Evolutionary conservation across 2,888 invertebrate genomes (phyloP).

Genomic region (Hirtodrosophila histrioides): DNA sequence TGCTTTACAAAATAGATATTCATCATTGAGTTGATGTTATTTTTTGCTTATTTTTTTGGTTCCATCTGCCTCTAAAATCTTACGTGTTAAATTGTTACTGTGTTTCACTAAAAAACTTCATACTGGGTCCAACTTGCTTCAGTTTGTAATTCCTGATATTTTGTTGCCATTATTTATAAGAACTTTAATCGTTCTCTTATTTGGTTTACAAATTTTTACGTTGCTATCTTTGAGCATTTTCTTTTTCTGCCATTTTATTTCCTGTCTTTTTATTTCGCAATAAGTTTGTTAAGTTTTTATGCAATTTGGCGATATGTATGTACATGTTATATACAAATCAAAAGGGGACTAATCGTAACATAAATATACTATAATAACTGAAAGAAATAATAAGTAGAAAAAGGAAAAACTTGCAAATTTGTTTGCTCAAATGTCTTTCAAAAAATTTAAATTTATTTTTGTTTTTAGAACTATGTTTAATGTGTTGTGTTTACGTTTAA

Average conservation of each 20-base stretch:
- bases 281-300: slow-evolving; percentile 48
- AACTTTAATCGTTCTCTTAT: slow-evolving; percentile 39
- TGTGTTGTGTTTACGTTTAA: slow-evolving; percentile 56
- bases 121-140: slow-evolving; percentile 78
- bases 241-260: slow-evolving; percentile 24
- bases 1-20: slow-evolving; percentile 74
- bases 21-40: slow-evolving; percentile 43
- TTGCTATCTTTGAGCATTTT: slow-evolving; percentile 41
- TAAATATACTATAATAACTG: slow-evolving; percentile 17
- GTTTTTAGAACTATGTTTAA: slow-evolving; percentile 43
- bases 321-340: slow-evolving; percentile 62
- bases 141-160: slow-evolving; percentile 73
- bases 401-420: slow-evolving; percentile 18
- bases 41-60: slow-evolving; percentile 46
- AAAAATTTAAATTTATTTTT: slow-evolving; percentile 60
- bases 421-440: slow-evolving; percentile 57
- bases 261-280: slow-evolving; percentile 15
- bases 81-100: slow-evolving; percentile 64
- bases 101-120: slow-evolving; percentile 62
- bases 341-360: slow-evolving; percentile 9
- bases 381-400: slow-evolving; percentile 36
- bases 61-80: slow-evolving; percentile 66
- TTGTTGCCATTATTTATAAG: slow-evolving; percentile 65
- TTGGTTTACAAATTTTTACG: slow-evolving; percentile 34
- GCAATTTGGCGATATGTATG: slow-evolving; percentile 75